Base-by-base conservation (phyloP, 2,888 invertebrate species). In the Lycaena phlaeas region DNA sequence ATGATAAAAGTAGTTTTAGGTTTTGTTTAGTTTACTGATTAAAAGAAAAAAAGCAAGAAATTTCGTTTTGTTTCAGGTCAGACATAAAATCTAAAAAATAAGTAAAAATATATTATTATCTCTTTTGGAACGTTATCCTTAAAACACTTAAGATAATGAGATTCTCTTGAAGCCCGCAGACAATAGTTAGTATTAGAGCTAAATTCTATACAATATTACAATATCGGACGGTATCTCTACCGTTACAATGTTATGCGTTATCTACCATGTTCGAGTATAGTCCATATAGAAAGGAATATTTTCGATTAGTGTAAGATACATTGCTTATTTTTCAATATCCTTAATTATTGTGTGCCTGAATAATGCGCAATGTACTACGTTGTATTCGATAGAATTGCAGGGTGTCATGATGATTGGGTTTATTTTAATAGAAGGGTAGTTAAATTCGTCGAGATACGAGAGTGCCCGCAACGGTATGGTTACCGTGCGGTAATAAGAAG, bases 401-500 rank as follows among this genome's bases (percentile, higher is more conserved):
- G 28, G 17, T 31, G 11, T 4, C 18, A 17, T 30, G 40, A 30
- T 31, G 31, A n/a, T 31, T 14, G 31, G 27, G 40, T 40, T 40
- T 40, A 26, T 26, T 34, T 34, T 34, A 12, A 34, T 34, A 34
- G 34, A 3, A 22, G 34, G 40, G 36, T 40, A 36, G 43, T 38
- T 40, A 36, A 39, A 41, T 40, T 38, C 38, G 42, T 42, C 44
- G 48, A 43, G 48, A 44, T 50, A 46, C 40, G 44, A 34, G 30
- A 38, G 44, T 37, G 42, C 26, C 44, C 34, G 43, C 43, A 45
- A 50, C 57, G 54, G 51, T 55, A 53, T 53, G 51, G 53, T 51
- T 56, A 49, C 53, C 55, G 46, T 55, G 55, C 56, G 61, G 64
- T 67, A 64, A 68, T 64, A 60, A 62, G 61, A 62, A 60, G 61